Base-by-base conservation (phyloP, 2,888 invertebrate genomes). In the Tenthredo distinguenda region DNA sequence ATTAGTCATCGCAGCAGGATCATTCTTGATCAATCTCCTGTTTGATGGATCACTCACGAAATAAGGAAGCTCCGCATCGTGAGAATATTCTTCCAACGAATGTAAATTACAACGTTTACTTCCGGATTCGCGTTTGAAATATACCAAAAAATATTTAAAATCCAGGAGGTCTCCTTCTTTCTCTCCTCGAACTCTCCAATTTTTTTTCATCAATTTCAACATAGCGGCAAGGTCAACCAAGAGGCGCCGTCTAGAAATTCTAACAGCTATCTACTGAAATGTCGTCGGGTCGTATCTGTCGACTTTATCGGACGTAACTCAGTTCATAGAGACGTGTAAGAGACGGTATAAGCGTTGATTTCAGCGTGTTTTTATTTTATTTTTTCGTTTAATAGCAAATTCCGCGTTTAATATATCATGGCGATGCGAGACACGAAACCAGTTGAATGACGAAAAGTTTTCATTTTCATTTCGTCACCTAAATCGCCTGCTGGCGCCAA, bases 271-370 rank as follows among this genome's bases (percentile, higher is more conserved):
- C 26, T 55, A 55, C 55, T 55, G 77, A 77, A 77, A 77, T 77
- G 77, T 77, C 77, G 55, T 55, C 55, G 55, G 77, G 55, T 77
- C 77, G 34, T 34, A n/a, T 50, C 40, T 77, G n/a, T 34, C 77
- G 55, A 77, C 10, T 77, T 77, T 40, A 77, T 77, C 55, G 77
- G n/a, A 77, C 55, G 21, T 55, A 77, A 77, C 77, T 77, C 77
- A 77, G 77, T 18, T 34, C 50, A 6, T 55, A 55, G 15, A 55
- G 47, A 21, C 31, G 34, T 50, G 18, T 43, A 26, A 26, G 34
- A 77, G 77, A 10, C 77, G 18, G 77, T 34, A 37, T 43, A 74
- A 50, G 31, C 55, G 55, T 50, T 55, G 34, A 77, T 31, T 55
- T 3, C 18, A 31, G 9, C 31, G 7, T 55, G 26, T 26, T 26